phyloP scores from a whole-genome alignment of 2,113 vertebrate species.

The Tragelaphus buxtoni region DNA sequence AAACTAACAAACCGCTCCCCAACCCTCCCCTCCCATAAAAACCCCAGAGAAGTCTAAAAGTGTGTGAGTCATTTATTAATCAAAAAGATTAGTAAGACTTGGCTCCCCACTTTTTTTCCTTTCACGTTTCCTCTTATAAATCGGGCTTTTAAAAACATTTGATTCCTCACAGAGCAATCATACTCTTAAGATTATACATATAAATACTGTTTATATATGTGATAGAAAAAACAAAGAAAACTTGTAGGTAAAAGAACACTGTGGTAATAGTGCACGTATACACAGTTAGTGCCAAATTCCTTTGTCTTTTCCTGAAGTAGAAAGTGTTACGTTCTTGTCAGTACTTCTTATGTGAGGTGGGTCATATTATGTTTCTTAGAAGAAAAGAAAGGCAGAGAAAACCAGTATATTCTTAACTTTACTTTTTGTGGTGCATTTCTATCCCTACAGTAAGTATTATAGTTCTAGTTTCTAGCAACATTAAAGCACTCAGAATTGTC shows the following conservation, averaged over 20 bases:
- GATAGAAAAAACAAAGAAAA: constrained; percentile 3
- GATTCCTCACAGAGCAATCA: background rate
- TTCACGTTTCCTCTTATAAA: background rate
- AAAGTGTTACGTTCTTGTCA: constrained; percentile 28
- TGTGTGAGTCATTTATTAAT: constrained; percentile 14
- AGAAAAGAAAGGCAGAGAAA: constrained; percentile 24
- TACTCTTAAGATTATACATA: background rate
- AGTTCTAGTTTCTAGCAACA: background rate
- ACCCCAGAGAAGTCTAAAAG: background rate
- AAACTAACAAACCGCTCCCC: background rate
- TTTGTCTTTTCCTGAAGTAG: constrained; percentile 12
- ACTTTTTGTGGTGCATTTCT: background rate
- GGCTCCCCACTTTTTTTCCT: background rate
- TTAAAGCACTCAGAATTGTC: background rate
- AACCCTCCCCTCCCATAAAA: background rate
- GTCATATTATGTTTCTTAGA: background rate
- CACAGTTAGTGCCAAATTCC: background rate
- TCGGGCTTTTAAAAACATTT: background rate
- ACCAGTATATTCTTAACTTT: background rate
- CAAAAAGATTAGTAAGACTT: background rate
- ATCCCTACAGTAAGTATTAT: background rate
- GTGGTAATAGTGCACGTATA: background rate
- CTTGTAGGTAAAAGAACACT: background rate
- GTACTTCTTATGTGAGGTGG: background rate
- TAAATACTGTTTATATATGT: background rate